phyloP scores from a whole-genome alignment of 2,797 vertebrate genomes.

The Cryptoprocta ferox region DNA sequence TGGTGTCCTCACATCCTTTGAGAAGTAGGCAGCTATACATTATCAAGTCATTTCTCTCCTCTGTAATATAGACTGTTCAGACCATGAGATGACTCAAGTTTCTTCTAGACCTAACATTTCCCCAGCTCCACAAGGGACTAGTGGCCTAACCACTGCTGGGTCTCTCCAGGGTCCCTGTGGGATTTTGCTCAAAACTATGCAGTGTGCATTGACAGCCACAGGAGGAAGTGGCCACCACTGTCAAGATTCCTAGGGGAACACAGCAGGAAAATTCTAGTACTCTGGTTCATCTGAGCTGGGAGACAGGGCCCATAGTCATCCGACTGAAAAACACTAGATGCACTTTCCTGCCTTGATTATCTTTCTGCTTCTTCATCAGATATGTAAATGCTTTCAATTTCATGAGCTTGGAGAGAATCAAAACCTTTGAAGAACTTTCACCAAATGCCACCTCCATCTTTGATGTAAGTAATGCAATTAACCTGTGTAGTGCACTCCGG shows the following conservation, averaged over 20 bases:
- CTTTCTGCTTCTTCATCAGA: constrained; percentile 84
- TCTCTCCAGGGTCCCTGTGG: background rate
- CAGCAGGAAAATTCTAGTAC: background rate
- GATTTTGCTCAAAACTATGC: background rate
- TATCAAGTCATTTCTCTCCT: background rate
- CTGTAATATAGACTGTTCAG: background rate
- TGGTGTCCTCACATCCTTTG: background rate
- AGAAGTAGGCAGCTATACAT: background rate
- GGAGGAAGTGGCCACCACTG: background rate
- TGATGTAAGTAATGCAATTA: constrained; percentile 86
- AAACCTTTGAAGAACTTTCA: constrained; percentile 92
- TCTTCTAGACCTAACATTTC: background rate
- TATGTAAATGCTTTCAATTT: constrained; percentile 90
- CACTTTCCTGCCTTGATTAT: background rate
- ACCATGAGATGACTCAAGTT: background rate
- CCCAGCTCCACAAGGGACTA: background rate
- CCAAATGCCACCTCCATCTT: constrained; percentile 82
- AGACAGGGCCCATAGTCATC: background rate
- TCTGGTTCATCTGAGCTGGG: background rate
- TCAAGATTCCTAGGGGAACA: background rate
- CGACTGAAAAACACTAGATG: background rate
- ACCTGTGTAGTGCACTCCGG: too few relatives aligned
- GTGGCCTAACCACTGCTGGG: background rate
- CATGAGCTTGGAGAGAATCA: constrained; percentile 85
- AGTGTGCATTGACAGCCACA: background rate